Base-by-base conservation (phyloP, 2,113 vertebrate genomes). In the Gobius niger region DNA sequence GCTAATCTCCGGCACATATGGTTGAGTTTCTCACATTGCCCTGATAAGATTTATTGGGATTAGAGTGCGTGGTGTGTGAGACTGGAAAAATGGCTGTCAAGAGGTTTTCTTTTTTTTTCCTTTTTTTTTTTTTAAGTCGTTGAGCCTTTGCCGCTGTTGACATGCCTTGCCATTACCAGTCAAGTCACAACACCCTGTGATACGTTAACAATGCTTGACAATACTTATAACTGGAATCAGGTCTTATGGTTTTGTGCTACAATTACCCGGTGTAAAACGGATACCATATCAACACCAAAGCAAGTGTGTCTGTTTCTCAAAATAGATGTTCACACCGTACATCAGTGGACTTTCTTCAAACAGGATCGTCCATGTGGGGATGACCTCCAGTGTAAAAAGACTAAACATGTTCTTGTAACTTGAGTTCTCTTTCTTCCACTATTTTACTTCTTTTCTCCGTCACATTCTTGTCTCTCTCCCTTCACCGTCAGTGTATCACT, bases 41-140 rank as follows among this genome's bases (percentile, higher is more conserved):
- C 78, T 78, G 86, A 85, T 87, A 85, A 88, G 87, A 89, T 91
- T 88, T 84, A 81, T 71, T 72, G 63, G 84, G 85, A 88, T 89
- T 88, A 87, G 80, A 76, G 76, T 84, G 83, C 62, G 78, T 66
- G 86, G 71, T 79, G 79, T 69, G 63, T 51, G 69, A 78, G 72
- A 77, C 82, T 76, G 68, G 68, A 79, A 75, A 83, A 83, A 77
- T 77, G 73, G 67, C 72, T 76, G 78, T 77, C 81, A 85, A 57
- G 67, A 78, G 67, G 76, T 67, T 79, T 81, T 68, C 62, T 77
- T 80, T 69, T 80, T 81, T 88, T 86, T 88, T 89, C 84, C 82
- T 72, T 52, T 24, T 24, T 19, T 54, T 24, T 54, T 54, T 54
- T 54, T 19, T 5, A 54, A 54, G 24, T 34, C 24, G 24, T 34